phyloP scores from a whole-genome alignment of 2,888 invertebrate species.

The Salticus scenicus region DNA sequence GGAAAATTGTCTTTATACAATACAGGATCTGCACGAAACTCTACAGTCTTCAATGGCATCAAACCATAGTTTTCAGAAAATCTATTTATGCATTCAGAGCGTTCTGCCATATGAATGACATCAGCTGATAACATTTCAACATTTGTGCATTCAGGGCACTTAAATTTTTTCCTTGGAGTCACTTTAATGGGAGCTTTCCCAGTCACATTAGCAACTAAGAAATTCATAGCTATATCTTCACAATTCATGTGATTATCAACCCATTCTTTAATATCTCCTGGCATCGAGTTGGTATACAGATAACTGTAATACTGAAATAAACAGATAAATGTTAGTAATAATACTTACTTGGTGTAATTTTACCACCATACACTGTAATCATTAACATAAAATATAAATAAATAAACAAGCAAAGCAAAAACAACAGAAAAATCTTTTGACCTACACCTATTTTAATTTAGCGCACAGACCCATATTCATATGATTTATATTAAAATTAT shows the following conservation, averaged over 20 bases:
- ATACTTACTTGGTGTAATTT: too few species aligned
- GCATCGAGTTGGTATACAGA: constrained; percentile 92
- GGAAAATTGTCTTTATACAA: constrained; percentile 90
- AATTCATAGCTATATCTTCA: constrained; percentile 99
- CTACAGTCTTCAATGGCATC: constrained; percentile 91
- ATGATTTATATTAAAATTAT: too few species aligned
- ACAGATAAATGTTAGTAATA: too few species aligned
- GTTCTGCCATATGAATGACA: constrained; percentile 87
- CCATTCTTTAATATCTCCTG: constrained; percentile 88
- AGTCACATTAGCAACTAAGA: constrained; percentile 93
- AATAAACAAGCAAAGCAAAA: background rate
- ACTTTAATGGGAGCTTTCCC: constrained; percentile 92
- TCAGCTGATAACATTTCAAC: constrained; percentile 94
- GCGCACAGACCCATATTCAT: too few species aligned
- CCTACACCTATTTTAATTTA: too few species aligned
- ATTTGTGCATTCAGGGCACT: constrained; percentile 95
- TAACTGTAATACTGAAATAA: constrained; percentile 89
- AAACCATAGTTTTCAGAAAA: constrained; percentile 87
- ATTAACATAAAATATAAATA: background rate
- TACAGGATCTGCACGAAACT: constrained; percentile 96
- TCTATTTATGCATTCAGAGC: constrained; percentile 90
- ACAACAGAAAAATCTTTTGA: too few species aligned
- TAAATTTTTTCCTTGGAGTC: constrained; percentile 95
- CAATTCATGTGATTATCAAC: constrained; percentile 98
- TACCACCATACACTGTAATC: too few species aligned